Base-by-base conservation (phyloP, 1,140 invertebrate species). In the Platyscapa corneri region DNA sequence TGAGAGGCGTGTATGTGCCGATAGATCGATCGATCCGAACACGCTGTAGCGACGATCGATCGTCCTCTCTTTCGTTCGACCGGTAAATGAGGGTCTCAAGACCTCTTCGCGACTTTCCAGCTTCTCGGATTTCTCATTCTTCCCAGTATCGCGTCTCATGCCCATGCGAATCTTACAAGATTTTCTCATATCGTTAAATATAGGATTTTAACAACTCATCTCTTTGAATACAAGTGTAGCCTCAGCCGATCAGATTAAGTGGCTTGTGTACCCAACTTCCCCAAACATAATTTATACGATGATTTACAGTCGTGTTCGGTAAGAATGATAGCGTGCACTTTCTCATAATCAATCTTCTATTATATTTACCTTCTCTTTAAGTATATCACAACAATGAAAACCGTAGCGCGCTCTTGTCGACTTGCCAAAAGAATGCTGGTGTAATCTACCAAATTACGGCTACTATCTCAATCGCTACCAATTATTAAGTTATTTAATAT, bases 41-140 rank as follows among this genome's bases (percentile, higher is more conserved):
- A 65, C 79, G 81, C 37, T 70, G 72, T 84, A 88, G 80, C 86
- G 87, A 77, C 81, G 89, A 90, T 90, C 88, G 87, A 88, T 34
- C 87, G 87, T 27, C 34, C 56, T 76, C 30, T 27, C 27, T n/a
- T n/a, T n/a, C n/a, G n/a, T 74, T 89, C 88, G 82, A 87, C 8
- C 85, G 87, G 67, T 80, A 85, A 85, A 77, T 42, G 56, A 53
- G 74, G 27, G n/a, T 46, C 53, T 64, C 53, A n/a, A 72, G 3
- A 32, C 37, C 14, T 77, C 56, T 32, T 23, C 49, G 72, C 64
- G 60, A 72, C 80, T 86, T 83, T 86, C 74, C 80, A 72, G 80
- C 85, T 82, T 86, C 85, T 86, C 80, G 80, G 80, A 77, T 86
- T 84, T 79, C 64, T 79, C 65, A 77, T 76, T 82, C 53, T 30